Conservation (phyloP, 2,888 invertebrate genomes). For the Esperia sulphurella region DNA sequence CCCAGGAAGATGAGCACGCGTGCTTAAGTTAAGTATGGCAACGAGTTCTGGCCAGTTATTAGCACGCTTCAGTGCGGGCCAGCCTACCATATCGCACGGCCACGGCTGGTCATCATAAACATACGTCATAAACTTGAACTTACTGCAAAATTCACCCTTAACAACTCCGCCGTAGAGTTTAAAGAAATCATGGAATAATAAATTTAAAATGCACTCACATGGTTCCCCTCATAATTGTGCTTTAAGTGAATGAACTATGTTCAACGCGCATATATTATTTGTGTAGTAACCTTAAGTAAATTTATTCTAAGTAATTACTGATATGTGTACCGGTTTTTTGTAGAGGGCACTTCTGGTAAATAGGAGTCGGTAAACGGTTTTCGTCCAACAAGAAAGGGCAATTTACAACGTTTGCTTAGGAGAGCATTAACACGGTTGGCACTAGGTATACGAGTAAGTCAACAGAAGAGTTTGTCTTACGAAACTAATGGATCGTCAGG, state of each 20-base stretch:
- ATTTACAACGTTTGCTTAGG: conserved; percentile 16
- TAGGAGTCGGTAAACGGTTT: conserved; percentile 4
- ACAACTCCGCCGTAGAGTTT: conserved; percentile 18
- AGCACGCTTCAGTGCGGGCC: conserved; percentile 55
- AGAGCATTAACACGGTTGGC: conserved; percentile 5
- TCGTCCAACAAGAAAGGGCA: conserved; percentile 16
- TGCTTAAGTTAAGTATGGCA: conserved; percentile 18
- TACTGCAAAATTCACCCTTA: conserved; percentile 27
- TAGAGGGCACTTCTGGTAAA: not conserved
- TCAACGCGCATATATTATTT: conserved; percentile 42
- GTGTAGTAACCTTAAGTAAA: conserved; percentile 37
- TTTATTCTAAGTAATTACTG: conserved; percentile 34
- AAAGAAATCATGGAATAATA: conserved; percentile 12
- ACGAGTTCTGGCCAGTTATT: conserved; percentile 49
- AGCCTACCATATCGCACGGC: conserved; percentile 70
- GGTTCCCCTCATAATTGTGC: conserved; percentile 47
- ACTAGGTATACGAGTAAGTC: conserved; percentile 7
- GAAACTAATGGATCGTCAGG: not conserved
- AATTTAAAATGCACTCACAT: conserved; percentile 21
- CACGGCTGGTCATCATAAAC: conserved; percentile 40
- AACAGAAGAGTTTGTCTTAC: conserved; percentile 11
- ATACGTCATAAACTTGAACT: conserved; percentile 30
- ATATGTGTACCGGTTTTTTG: conserved; percentile 8
- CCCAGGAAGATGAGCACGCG: conserved; percentile 45
- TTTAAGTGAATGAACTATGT: conserved; percentile 68